phyloP scores from a whole-genome alignment of 2,888 invertebrate genomes.

The Epinotia ramella region DNA sequence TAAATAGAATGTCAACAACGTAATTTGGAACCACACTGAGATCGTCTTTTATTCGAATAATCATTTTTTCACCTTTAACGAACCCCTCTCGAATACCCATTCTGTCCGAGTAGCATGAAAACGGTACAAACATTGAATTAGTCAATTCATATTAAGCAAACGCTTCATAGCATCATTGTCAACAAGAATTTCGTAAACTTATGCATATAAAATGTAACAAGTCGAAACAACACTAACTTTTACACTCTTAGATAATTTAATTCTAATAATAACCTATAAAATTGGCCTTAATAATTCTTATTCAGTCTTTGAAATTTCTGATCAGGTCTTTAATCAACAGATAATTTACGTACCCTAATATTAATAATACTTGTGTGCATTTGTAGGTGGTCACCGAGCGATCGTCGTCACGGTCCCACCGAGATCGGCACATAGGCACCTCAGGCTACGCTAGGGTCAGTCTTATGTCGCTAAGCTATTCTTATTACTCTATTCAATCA shows the following conservation, averaged over 20 bases:
- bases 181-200: conserved; percentile 66
- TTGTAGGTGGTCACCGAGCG: conserved; percentile 7
- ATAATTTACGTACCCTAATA: conserved; percentile 50
- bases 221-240: conserved; percentile 65
- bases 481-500: conserved; percentile 60
- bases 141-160: conserved; percentile 56
- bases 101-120: conserved; percentile 80
- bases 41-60: conserved; percentile 53
- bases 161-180: conserved; percentile 69
- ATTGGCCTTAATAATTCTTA: conserved; percentile 50
- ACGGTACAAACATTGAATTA: conserved; percentile 61
- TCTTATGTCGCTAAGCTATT: conserved; percentile 61
- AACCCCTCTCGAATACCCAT: conserved; percentile 79
- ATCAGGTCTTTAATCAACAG: conserved; percentile 50
- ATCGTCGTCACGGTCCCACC: conserved; percentile 5
- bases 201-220: conserved; percentile 73
- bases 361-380: conserved; percentile 42
- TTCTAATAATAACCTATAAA: conserved; percentile 60
- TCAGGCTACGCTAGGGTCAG: conserved; percentile 62
- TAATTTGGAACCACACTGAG: conserved; percentile 52
- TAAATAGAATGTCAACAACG: conserved; percentile 58
- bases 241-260: conserved; percentile 59
- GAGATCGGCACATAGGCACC: conserved; percentile 46
- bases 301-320: conserved; percentile 52
- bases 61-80: conserved; percentile 74